Percentiles rank a stretch among this genome's conserved stretches.
Conservation (phyloP, 2,888 invertebrate genomes). For the Pheosia tremula region DNA sequence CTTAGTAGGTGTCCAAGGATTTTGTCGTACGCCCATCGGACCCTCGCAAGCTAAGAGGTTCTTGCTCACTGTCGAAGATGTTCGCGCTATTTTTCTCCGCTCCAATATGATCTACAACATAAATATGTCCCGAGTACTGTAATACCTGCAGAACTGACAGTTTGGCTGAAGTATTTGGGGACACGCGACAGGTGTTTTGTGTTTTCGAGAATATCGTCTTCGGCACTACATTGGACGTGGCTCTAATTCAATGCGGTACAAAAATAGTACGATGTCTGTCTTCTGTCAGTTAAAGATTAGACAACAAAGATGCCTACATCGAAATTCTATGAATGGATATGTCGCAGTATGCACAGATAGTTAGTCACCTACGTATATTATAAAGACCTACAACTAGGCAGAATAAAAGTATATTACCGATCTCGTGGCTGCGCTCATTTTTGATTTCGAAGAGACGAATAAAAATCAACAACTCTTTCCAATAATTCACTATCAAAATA, state of each 20-base stretch:
- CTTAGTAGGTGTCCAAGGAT: slow-evolving; percentile 96
- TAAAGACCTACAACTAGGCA: not conserved
- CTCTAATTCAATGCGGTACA: no score
- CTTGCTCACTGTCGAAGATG: slow-evolving; percentile 52
- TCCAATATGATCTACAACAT: not conserved
- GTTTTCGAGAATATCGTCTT: no score
- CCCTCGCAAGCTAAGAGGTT: slow-evolving; percentile 55
- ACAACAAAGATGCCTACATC: no score
- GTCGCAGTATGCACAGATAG: no score
- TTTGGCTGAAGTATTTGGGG: no score
- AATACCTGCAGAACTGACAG: no score
- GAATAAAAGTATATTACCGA: slow-evolving; percentile 4
- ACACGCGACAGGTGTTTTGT: no score
- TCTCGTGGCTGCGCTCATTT: not conserved
- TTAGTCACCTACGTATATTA: no score
- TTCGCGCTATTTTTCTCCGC: slow-evolving; percentile 28
- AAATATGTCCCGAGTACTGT: not conserved
- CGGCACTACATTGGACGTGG: no score
- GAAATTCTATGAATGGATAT: no score
- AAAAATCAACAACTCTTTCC: slow-evolving; percentile 9
- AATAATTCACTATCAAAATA: slow-evolving; percentile 13
- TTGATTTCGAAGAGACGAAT: not conserved
- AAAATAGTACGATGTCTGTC: no score
- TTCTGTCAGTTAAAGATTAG: no score
- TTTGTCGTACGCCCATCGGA: slow-evolving; percentile 89